Percentiles rank a stretch among this genome's conserved stretches.
These are phyloP conservation scores for Cryptophagus acutangulus DNA, from an alignment of 2,888 invertebrate genomes.

Conservation along the genomic window DNA sequence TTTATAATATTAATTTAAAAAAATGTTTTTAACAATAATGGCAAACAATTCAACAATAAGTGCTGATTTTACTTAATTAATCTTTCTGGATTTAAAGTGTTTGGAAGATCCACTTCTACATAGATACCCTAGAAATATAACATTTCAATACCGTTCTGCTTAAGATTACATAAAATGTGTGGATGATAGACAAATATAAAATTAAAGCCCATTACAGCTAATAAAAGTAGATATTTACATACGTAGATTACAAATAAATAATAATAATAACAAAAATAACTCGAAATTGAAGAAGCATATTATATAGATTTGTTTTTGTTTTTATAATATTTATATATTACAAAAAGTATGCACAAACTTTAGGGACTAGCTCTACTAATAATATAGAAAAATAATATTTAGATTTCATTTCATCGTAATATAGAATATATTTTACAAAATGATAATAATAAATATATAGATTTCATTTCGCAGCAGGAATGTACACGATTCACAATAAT, in stretches of 20 bases:
- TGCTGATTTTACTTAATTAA: too few species aligned
- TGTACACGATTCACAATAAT: constrained; percentile 24
- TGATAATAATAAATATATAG: constrained; percentile 26
- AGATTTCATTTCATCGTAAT: too few species aligned
- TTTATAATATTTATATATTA: constrained; percentile 7
- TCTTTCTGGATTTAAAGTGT: too few species aligned
- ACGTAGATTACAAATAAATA: constrained; percentile 15
- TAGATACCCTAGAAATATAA: too few species aligned
- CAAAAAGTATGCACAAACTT: constrained; percentile 22
- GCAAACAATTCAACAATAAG: too few species aligned
- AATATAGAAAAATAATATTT: constrained; percentile 34
- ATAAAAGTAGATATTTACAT: constrained; percentile 12
- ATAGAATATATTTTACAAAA: constrained; percentile 27
- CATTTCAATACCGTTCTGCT: too few species aligned
- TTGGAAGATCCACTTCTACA: too few species aligned
- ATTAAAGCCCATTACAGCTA: constrained; percentile 5
- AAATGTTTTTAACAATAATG: not conserved
- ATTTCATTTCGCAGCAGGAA: constrained; percentile 26
- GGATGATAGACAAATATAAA: too few species aligned
- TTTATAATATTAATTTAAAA: not conserved
- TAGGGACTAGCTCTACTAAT: constrained; percentile 30
- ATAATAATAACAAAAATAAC: constrained; percentile 6
- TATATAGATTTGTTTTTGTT: too few species aligned
- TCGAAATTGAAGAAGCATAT: too few species aligned
- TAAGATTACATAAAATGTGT: too few species aligned